These are phyloP conservation scores for Nannobrachium achirus DNA, from an alignment of 2,113 vertebrate species.

Conservation along the genomic window DNA sequence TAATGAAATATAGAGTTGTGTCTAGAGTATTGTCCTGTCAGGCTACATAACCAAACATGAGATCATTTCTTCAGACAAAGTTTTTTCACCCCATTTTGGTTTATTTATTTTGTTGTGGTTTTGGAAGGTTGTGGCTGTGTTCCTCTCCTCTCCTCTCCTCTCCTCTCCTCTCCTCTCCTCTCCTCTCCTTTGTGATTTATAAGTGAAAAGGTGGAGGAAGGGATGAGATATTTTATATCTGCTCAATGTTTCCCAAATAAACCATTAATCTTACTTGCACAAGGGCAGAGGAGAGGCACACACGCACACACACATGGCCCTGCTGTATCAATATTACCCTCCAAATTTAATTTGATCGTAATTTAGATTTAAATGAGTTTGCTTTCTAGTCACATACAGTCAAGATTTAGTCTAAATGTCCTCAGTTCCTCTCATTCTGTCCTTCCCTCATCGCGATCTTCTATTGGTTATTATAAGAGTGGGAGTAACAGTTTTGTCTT, in stretches of 20 bases:
- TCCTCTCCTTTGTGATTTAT: conserved; percentile 35
- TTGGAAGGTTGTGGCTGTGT: conserved; percentile 59
- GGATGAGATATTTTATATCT: conserved; percentile 40
- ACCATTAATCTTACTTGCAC: conserved; percentile 13
- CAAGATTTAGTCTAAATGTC: conserved; percentile 19
- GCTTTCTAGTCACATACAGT: background rate
- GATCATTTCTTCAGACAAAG: conserved; percentile 63
- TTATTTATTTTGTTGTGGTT: conserved; percentile 73
- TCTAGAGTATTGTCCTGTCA: conserved; percentile 3
- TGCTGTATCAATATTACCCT: too few relatives aligned
- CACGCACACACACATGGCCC: background rate
- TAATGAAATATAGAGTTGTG: conserved; percentile 60
- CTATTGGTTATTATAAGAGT: conserved; percentile 40
- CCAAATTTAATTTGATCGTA: too few relatives aligned
- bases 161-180: conserved; percentile 21
- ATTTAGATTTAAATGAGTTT: too few relatives aligned
- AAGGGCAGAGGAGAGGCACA: background rate
- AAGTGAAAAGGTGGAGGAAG: conserved; percentile 35
- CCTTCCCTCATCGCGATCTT: conserved; percentile 27
- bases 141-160: conserved; percentile 46
- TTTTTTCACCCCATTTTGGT: conserved; percentile 41
- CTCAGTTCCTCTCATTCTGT: conserved; percentile 20
- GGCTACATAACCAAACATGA: conserved; percentile 35
- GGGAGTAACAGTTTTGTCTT: conserved; percentile 61
- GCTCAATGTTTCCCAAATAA: conserved; percentile 43